A percentile compares a stretch with the other conserved stretches of the same genome.
These are phyloP conservation scores for Ecliptopera silaceata DNA, from an alignment of 2,888 invertebrate species.

Conservation along the genomic window DNA sequence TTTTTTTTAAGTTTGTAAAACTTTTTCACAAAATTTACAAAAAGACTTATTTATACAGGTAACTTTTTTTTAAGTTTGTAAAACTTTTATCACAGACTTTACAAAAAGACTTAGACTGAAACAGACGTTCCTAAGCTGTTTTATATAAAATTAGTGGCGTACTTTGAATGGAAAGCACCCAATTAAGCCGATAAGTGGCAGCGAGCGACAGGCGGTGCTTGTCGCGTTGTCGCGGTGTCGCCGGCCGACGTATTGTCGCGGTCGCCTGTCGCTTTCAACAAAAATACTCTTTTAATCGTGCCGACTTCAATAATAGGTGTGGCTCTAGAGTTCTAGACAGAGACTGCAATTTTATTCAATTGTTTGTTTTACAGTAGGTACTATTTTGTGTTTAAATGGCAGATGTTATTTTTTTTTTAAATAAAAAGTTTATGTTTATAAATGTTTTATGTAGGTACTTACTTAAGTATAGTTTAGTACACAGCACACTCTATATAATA, in stretches of 20 bases:
- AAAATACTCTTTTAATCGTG: slow-evolving; percentile 58
- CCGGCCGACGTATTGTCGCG: slow-evolving; percentile 66
- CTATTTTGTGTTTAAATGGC: too few relatives aligned
- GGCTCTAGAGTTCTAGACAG: background rate
- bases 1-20: too few relatives aligned
- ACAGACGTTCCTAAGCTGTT: slow-evolving; percentile 15
- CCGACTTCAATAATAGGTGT: slow-evolving; percentile 22
- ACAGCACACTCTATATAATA: too few relatives aligned
- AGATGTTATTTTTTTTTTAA: too few relatives aligned
- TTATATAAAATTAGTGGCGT: slow-evolving; percentile 27
- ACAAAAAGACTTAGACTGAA: background rate
- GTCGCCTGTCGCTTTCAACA: slow-evolving; percentile 52
- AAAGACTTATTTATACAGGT: too few relatives aligned
- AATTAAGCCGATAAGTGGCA: slow-evolving; percentile 40
- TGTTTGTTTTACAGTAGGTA: too few relatives aligned
- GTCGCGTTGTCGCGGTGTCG: slow-evolving; percentile 62
- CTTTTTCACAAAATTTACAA: too few relatives aligned
- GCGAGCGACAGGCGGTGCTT: slow-evolving; percentile 41
- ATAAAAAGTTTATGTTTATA: too few relatives aligned
- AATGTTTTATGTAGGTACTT: too few relatives aligned
- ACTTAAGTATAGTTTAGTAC: too few relatives aligned
- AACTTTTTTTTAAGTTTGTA: too few relatives aligned
- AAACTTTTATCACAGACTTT: background rate
- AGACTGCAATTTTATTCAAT: too few relatives aligned
- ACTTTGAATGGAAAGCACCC: slow-evolving; percentile 33